Evolutionary conservation across 2,797 vertebrate genomes (phyloP).

Genomic region (Tenualosa ilisha): DNA sequence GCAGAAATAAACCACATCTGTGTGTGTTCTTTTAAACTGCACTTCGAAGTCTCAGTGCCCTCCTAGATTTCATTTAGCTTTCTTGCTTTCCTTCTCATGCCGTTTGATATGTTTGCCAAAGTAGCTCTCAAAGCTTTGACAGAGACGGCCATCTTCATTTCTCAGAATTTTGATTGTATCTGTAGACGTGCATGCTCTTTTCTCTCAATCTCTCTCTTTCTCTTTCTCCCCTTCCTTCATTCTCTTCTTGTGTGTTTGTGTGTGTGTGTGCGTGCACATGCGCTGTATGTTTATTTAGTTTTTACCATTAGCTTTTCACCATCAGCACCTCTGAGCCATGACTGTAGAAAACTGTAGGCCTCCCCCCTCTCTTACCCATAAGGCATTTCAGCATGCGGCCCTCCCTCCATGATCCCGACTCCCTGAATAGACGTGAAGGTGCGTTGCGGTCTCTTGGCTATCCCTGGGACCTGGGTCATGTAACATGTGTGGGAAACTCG

Average conservation of each 20-base stretch:
- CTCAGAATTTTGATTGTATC: too few relatives aligned
- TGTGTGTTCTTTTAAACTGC: constrained; percentile 29
- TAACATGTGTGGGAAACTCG: constrained; percentile 12
- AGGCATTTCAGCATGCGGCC: too few relatives aligned
- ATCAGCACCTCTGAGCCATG: not conserved
- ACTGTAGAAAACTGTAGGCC: too few relatives aligned
- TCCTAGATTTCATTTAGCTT: not conserved
- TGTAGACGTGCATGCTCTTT: too few relatives aligned
- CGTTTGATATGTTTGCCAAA: not conserved
- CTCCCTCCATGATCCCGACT: not conserved
- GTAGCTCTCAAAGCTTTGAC: not conserved
- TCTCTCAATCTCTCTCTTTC: too few relatives aligned
- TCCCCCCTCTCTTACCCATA: too few relatives aligned
- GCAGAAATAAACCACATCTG: constrained; percentile 38
- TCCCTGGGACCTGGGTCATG: not conserved
- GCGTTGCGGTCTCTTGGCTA: not conserved
- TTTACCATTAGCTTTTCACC: not conserved
- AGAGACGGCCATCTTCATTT: not conserved
- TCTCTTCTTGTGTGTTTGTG: not conserved
- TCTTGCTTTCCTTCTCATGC: not conserved
- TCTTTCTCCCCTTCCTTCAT: too few relatives aligned
- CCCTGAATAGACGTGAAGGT: not conserved
- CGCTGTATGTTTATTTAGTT: not conserved
- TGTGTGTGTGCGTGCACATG: not conserved
- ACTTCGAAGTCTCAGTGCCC: not conserved